A percentile compares a stretch with the other conserved stretches of the same genome.
Conservation (phyloP, 2,888 invertebrate species). For the Hemistola chrysoprasaria region DNA sequence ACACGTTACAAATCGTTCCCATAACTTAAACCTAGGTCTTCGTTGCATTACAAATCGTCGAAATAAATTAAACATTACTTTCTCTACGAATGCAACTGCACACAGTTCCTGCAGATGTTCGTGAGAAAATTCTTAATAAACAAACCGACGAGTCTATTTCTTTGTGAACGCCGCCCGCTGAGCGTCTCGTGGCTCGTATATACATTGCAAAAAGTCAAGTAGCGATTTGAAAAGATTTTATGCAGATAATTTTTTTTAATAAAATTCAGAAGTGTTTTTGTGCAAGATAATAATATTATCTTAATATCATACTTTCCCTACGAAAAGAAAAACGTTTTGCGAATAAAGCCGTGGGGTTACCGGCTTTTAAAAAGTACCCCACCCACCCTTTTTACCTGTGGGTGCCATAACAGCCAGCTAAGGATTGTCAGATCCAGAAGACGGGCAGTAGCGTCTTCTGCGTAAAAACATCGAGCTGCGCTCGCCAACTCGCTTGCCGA, state of each 20-base stretch:
- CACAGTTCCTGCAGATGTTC: constrained; percentile 55
- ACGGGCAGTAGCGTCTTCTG: too few species aligned
- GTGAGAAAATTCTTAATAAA: constrained; percentile 69
- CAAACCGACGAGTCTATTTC: constrained; percentile 49
- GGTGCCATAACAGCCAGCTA: too few species aligned
- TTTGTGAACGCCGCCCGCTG: constrained; percentile 57
- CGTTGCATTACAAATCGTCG: constrained; percentile 27
- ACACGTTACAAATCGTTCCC: constrained; percentile 28
- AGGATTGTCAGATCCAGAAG: too few species aligned
- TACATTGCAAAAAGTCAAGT: constrained; percentile 21
- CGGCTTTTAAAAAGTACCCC: too few species aligned
- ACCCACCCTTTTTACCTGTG: too few species aligned
- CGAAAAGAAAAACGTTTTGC: too few species aligned
- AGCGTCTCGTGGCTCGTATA: constrained; percentile 21
- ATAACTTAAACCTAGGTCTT: constrained; percentile 27
- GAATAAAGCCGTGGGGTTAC: too few species aligned
- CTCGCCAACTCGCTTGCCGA: too few species aligned
- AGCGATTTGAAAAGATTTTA: constrained; percentile 8
- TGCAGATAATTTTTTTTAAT: background rate
- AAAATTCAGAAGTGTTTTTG: background rate
- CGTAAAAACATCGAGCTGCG: too few species aligned
- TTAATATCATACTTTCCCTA: too few species aligned
- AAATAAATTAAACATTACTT: constrained; percentile 43
- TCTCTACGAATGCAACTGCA: constrained; percentile 43
- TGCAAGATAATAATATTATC: too few species aligned